Conservation (phyloP, 2,888 invertebrate species). For the Dicyrtomina minuta region DNA sequence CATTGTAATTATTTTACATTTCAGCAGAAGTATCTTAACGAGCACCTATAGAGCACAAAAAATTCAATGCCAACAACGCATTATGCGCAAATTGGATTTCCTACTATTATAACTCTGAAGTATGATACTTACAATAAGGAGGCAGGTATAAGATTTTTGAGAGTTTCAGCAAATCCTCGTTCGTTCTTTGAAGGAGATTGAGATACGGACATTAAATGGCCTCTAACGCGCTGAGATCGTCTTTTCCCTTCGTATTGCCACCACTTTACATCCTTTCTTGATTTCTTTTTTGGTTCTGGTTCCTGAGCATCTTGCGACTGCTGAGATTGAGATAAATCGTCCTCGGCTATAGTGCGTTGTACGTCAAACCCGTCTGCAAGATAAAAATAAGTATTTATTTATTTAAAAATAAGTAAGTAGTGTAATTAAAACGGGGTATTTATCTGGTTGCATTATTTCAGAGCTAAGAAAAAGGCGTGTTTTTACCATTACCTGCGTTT, state of each 20-base stretch:
- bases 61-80: not conserved
- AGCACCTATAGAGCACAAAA: not conserved
- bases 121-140: conserved; percentile 60
- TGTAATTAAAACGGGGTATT: no score
- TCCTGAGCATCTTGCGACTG: conserved; percentile 16
- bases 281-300: conserved; percentile 44
- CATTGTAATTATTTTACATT: no score
- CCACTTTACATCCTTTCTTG: conserved; percentile 48
- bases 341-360: conserved; percentile 8
- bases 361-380: not conserved
- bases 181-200: conserved; percentile 61
- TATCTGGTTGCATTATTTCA: no score
- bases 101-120: not conserved
- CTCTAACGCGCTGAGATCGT: conserved; percentile 50
- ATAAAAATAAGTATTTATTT: not conserved
- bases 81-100: not conserved
- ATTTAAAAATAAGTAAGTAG: no score
- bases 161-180: conserved; percentile 66
- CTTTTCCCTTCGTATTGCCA: conserved; percentile 53
- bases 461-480: no score
- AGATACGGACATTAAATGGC: conserved; percentile 45
- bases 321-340: conserved; percentile 25
- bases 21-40: not conserved
- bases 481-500: no score
- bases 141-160: conserved; percentile 68